Evolutionary conservation across 2,113 vertebrate species (phyloP), one percentile per base, ranked within the genome.

Genomic region (Garra rufa): DNA sequence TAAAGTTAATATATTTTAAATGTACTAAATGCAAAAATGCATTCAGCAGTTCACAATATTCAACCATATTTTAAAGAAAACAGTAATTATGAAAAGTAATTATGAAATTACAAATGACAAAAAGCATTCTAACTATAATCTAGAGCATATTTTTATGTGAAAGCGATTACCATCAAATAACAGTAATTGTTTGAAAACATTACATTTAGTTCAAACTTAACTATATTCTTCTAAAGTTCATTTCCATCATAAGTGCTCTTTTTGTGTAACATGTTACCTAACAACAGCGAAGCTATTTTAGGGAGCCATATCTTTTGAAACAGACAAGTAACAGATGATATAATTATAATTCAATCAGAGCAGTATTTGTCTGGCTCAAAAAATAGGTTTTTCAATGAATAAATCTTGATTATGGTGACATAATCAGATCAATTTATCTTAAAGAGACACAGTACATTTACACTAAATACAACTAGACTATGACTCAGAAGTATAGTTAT

Each of bases 271-370:
- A 28, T 0, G 7, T 15, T 69, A 69, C 17, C 70, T 48, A 48
- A 26, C 24, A 75, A 2, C 13, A 44, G 0, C 28, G 24, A 28
- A 2, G 14, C 71, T 50, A 9, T 48, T 75, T 75, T 28, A 50
- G 24, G 13, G 73, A 50, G 44, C 15, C 15, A 50, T 19, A 28
- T 75, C 9, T 30, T 75, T 26, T 75, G 14, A 28, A 75, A 75
- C n/a, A 48, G 46, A 28, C 46, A 75, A 50, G 15, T 50, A 75
- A 50, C 44, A n/a, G 44, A 50, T 75, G 19, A 30, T 10, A 48
- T 75, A 75, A 48, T 75, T 75, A 75, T 17, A 50, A 75, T 26
- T 46, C 73, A 48, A 75, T 50, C 73, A 50, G 46, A 75, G 44
- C 73, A 30, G 46, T 46, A 50, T 75, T 75, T 75, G 26, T 30